Base-by-base conservation (phyloP, 2,113 vertebrate genomes). In the Amia ocellicauda region DNA sequence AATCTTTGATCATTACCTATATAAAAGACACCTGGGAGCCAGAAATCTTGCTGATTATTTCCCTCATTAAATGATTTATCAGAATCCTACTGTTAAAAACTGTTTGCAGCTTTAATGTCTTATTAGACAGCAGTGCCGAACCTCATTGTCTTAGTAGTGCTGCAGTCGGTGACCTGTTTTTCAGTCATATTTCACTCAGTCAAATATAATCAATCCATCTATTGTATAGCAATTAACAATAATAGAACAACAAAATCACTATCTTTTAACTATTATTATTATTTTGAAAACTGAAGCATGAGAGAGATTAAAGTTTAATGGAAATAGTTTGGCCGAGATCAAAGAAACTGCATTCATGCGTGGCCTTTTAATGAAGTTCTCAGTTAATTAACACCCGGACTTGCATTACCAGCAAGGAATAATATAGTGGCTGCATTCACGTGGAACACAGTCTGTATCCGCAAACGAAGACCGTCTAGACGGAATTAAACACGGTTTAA, bases 311-410 rank as follows among this genome's bases (percentile, higher is more conserved):
- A 65, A 64, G 67, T 66, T 60, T 66, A 68, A 70, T 56, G 66
- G 63, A 70, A 64, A 78, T 59, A 69, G 71, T 74, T 76, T 60
- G 56, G 76, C 75, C 62, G 60, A 77, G 71, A 87, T 87, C 83
- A 88, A 86, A 83, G 72, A 69, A 74, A 71, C 64, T 61, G 73
- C 85, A 79, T 56, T 80, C 84, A 86, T 84, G 85, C 85, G 64
- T 82, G 78, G 78, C 63, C 80, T 83, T 89, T 88, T 88, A 86
- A 88, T 88, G 77, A 87, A 74, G 73, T 72, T 78, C 68, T 64
- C 60, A 60, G 65, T 83, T 84, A 80, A 87, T 88, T 85, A 82
- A 78, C 69, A 69, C 47, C 66, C 67, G 63, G 68, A 56, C 58
- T 20, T 64, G 69, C 58, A 65, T 47, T 14, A 66, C 19, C 55